Conservation (phyloP, 2,797 vertebrate species). For the Argyrosomus regius region DNA sequence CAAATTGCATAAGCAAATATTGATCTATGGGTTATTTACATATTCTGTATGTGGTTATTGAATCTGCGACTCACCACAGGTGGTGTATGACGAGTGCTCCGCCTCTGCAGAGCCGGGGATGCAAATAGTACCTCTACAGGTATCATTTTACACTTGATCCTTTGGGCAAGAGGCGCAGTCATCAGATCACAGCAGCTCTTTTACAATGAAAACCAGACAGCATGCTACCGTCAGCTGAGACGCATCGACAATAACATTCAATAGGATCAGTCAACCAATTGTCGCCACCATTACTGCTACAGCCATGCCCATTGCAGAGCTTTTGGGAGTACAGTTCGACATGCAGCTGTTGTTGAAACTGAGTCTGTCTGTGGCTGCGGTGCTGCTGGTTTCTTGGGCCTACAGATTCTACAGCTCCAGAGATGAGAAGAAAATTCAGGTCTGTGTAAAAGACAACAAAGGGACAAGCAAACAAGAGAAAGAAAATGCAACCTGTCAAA, state of each 20-base stretch:
- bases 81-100: conserved; percentile 72
- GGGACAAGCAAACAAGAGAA: neutral
- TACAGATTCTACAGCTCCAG: conserved; percentile 90
- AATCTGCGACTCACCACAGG: conserved; percentile 61
- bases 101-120: conserved; percentile 76
- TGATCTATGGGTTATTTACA: conserved; percentile 59
- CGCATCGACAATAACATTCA: conserved; percentile 50
- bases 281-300: conserved; percentile 32
- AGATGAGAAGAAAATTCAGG: conserved; percentile 21
- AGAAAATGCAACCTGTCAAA: conserved; percentile 47
- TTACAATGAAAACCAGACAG: conserved; percentile 65
- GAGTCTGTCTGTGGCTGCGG: conserved; percentile 86
- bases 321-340: conserved; percentile 85
- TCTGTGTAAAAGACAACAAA: conserved; percentile 25
- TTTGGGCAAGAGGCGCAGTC: conserved; percentile 63
- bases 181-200: conserved; percentile 71
- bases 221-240: conserved; percentile 60
- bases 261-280: conserved; percentile 68
- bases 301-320: conserved; percentile 83
- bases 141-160: conserved; percentile 82
- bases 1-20: conserved; percentile 68
- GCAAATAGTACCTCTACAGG: conserved; percentile 81
- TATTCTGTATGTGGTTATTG: conserved; percentile 51
- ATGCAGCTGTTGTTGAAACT: conserved; percentile 92
- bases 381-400: conserved; percentile 88